Evolutionary conservation across 2,888 invertebrate species (phyloP).

Genomic region (Pantelozetes paolii): DNA sequence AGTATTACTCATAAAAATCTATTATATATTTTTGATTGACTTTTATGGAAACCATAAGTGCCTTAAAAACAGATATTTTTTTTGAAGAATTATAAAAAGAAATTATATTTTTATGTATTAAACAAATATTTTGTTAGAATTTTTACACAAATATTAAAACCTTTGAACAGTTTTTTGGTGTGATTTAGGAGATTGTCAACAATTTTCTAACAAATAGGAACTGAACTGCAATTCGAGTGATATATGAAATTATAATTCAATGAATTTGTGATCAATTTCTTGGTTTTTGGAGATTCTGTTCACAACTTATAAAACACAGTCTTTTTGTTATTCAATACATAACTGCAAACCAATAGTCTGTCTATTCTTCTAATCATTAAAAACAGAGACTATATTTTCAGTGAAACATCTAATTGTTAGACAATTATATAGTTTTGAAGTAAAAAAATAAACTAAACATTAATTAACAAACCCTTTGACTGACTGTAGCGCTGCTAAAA

Average conservation of each 20-base stretch:
- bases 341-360: no score
- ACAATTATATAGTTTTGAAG: no score
- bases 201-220: neutral
- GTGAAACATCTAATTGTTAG: no score
- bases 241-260: no score
- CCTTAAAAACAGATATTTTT: neutral
- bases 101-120: neutral
- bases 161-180: neutral
- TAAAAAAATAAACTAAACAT: no score
- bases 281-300: no score
- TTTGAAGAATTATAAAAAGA: neutral
- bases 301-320: no score
- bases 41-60: neutral
- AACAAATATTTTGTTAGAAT: neutral
- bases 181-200: neutral
- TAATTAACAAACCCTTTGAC: neutral
- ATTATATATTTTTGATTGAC: neutral
- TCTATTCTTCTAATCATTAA: no score
- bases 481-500: slow-evolving; percentile 12
- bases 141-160: neutral
- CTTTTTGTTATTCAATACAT: no score
- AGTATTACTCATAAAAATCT: neutral
- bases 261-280: no score
- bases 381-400: no score
- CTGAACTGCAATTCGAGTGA: neutral